Evolutionary conservation across 2,888 invertebrate genomes (phyloP), one percentile per base, ranked within the genome.

Genomic region (Helobdella robusta): DNA sequence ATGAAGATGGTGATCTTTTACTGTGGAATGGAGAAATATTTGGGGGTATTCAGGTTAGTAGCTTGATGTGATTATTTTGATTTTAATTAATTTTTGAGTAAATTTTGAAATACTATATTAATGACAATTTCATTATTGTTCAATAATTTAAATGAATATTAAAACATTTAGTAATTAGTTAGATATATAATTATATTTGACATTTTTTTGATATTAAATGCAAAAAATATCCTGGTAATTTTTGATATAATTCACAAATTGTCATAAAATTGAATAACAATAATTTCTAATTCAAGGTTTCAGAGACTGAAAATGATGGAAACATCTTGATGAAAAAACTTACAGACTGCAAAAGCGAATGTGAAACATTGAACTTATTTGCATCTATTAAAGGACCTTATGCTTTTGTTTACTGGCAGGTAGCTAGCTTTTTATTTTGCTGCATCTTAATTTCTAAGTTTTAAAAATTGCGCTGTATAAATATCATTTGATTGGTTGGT

Each of bases 21-120:
- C 78, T 91, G 28, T 91, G 88, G 83, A 94, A 94, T 82, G 94
- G 93, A 34, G 93, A 95, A 80, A 84, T 91, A 70, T 93, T 87
- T 80, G 84, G 81, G 69, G 83, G 83, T 46, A 70, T 75, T 48
- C 70, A 82, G 74, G 83, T 83, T 50, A 23, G 34, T 23, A 4
- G 1, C 30, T 23, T 30, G n/a, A 35, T 18, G n/a, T 30, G 25
- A 54, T 59, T n/a, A 50, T 60, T 36, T 54, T 35, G 35, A 5
- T 59, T 36, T 50, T 59, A 52, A 48, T 11, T 25, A 2, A 4
- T 23, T 40, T 20, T 8, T 2, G 15, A 35, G 58, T 34, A 11
- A 11, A 58, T 2, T 64, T 2, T 32, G 18, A 0, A 54, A 36
- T 18, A 28, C 2, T 54, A 0, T 52, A 25, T 34, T 48, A 36